Evolutionary conservation across 2,113 vertebrate species (phyloP).

Genomic region (Pomatostomus ruficeps): DNA sequence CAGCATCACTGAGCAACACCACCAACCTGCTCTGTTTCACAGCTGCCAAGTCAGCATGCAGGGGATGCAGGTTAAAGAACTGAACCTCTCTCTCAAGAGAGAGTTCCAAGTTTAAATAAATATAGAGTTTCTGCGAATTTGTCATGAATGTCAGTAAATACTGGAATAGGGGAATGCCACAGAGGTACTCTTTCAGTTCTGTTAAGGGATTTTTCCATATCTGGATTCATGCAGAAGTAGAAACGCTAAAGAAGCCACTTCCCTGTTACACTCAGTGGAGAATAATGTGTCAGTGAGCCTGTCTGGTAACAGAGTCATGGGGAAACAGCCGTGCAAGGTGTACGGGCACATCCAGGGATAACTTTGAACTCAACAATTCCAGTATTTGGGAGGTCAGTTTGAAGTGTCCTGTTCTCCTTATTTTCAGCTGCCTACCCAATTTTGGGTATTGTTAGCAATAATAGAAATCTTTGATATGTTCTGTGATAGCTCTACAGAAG

Average conservation of each 20-base stretch:
- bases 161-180: not conserved
- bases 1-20: not conserved
- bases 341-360: not conserved
- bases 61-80: not conserved
- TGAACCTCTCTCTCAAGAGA: not conserved
- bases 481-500: not conserved
- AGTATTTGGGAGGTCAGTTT: not conserved
- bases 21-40: not conserved
- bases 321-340: not conserved
- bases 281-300: rapidly evolving
- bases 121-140: not conserved
- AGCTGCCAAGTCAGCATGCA: not conserved
- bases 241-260: not conserved
- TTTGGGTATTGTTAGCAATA: not conserved
- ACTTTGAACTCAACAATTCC: not conserved
- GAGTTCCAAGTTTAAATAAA: not conserved
- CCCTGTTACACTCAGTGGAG: rapidly evolving
- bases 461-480: not conserved
- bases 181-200: not conserved
- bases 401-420: not conserved
- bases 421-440: not conserved
- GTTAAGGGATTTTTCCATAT: not conserved
- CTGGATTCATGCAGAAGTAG: not conserved
- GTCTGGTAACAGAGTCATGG: not conserved
- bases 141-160: not conserved